Percentiles rank a stretch among this genome's conserved stretches.
phyloP scores from a whole-genome alignment of 2,888 invertebrate species.

The Xestia ashworthii region DNA sequence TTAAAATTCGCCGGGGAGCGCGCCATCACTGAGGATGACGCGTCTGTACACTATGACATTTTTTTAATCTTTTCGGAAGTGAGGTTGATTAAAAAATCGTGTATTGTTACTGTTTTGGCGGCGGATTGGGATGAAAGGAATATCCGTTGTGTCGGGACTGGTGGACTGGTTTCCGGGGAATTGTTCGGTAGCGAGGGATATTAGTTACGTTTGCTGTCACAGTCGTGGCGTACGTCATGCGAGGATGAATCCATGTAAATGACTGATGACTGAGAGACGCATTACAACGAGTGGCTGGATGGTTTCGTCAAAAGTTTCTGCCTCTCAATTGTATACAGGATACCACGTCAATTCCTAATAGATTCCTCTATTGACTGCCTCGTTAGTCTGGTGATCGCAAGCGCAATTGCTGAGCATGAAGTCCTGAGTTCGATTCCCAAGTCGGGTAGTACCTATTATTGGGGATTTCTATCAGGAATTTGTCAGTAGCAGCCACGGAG shows the following conservation, averaged over 20 bases:
- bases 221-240: not conserved
- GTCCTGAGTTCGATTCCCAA: not conserved
- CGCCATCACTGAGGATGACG: conserved; percentile 54
- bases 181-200: conserved; percentile 13
- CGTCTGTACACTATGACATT: conserved; percentile 45
- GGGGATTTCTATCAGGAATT: not conserved
- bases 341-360: not conserved
- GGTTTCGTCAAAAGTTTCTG: conserved; percentile 10
- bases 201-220: not conserved
- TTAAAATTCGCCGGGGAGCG: conserved; percentile 56
- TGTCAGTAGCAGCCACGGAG: not conserved
- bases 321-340: not conserved
- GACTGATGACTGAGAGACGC: not conserved
- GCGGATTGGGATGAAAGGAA: conserved; percentile 49
- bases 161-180: conserved; percentile 2
- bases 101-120: conserved; percentile 52
- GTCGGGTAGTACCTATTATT: not conserved
- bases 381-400: not conserved
- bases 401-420: not conserved
- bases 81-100: conserved; percentile 60
- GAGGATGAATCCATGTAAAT: not conserved
- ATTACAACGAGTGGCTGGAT: not conserved
- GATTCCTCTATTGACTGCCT: not conserved
- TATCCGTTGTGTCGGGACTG: conserved; percentile 11
- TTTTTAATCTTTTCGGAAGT: conserved; percentile 52